phyloP scores from a whole-genome alignment of 2,888 invertebrate genomes.

The Thecophora atra region DNA sequence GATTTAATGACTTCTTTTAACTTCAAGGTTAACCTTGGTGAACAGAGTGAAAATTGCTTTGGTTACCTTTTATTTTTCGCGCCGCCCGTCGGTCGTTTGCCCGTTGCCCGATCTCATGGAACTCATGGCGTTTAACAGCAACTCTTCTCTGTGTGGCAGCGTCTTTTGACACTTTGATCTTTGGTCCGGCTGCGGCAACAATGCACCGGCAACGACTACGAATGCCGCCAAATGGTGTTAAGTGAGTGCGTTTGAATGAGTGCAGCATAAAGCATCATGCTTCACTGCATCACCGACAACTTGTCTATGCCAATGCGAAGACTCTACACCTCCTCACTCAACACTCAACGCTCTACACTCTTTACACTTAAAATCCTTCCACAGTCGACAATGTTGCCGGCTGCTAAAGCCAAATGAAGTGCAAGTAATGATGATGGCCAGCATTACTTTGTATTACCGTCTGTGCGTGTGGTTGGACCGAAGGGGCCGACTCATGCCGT shows the following conservation, averaged over 20 bases:
- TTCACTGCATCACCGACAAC: neutral
- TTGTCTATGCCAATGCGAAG: neutral
- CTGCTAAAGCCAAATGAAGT: neutral
- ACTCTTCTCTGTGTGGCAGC: conserved; percentile 1
- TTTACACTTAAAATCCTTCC: neutral
- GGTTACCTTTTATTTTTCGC: too few species aligned
- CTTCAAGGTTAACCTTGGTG: too few species aligned
- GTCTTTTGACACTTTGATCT: conserved; percentile 18
- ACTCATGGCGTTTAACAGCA: conserved; percentile 18
- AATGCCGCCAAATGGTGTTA: neutral
- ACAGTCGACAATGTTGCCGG: conserved; percentile 9
- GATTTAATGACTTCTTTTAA: too few species aligned
- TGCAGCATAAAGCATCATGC: neutral
- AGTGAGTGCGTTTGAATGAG: conserved; percentile 8
- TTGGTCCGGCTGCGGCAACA: conserved; percentile 2
- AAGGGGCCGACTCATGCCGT: neutral
- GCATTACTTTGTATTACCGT: too few species aligned
- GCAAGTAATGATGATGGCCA: conserved; percentile 3
- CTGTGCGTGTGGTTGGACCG: too few species aligned
- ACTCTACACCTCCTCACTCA: too few species aligned
- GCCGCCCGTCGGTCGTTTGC: too few species aligned
- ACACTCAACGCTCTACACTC: too few species aligned
- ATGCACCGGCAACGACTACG: neutral
- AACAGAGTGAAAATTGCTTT: too few species aligned
- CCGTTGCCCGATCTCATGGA: too few species aligned